Conservation (phyloP, 1,140 invertebrate genomes). For the Papilio machaon region DNA sequence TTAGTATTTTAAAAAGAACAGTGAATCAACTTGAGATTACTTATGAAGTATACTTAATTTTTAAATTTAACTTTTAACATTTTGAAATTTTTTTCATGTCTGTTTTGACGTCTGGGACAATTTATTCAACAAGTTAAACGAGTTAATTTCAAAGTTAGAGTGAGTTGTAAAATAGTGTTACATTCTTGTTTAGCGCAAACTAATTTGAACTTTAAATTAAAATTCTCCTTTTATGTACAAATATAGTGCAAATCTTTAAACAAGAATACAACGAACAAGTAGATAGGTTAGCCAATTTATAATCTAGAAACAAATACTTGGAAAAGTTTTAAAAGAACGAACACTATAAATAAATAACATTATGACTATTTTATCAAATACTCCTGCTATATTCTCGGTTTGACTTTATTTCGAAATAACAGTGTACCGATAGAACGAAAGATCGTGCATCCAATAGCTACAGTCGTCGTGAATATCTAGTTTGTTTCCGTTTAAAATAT, state of each 20-base stretch:
- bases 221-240: constrained; percentile 22
- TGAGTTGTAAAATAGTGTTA: constrained; percentile 27
- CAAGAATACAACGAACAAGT: constrained; percentile 1
- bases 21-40: not conserved
- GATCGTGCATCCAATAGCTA: not conserved
- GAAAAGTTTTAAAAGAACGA: no score
- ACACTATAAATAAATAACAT: no score
- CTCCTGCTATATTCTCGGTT: no score
- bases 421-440: not conserved
- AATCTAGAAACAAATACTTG: no score
- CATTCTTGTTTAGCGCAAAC: constrained; percentile 13
- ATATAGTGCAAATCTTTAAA: constrained; percentile 13
- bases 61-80: not conserved
- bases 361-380: no score
- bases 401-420: no score
- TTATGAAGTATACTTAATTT: not conserved
- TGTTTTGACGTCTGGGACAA: not conserved
- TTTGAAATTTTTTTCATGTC: constrained; percentile 7
- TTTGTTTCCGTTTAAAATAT: constrained; percentile 33
- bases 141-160: constrained; percentile 17
- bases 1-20: not conserved
- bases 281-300: not conserved
- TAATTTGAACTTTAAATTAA: constrained; percentile 26
- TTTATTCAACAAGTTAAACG: constrained; percentile 25
- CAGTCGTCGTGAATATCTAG: not conserved